Evolutionary conservation across 2,888 invertebrate genomes (phyloP).

Genomic region (Meta bourneti): DNA sequence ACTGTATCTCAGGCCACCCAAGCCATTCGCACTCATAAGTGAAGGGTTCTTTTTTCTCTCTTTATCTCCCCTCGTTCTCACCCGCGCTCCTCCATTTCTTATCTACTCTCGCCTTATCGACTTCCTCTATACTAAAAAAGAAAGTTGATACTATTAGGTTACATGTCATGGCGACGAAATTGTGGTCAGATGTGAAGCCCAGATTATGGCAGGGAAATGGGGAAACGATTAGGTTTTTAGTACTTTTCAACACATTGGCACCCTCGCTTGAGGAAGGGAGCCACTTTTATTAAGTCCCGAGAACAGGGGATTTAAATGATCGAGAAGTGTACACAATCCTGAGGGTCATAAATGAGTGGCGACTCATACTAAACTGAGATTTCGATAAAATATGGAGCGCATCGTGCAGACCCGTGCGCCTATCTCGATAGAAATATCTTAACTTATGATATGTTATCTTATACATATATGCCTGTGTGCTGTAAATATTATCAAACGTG

Average conservation of each 20-base stretch:
- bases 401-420: too few species aligned
- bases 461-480: too few species aligned
- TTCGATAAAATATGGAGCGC: too few species aligned
- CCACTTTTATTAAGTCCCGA: too few species aligned
- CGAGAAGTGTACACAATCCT: too few species aligned
- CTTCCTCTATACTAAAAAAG: slow-evolving; percentile 58
- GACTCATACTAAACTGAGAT: too few species aligned
- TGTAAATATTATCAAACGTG: too few species aligned
- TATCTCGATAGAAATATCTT: too few species aligned
- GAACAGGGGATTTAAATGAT: too few species aligned
- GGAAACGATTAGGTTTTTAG: slow-evolving; percentile 47
- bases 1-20: slow-evolving; percentile 37
- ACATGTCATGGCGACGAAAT: slow-evolving; percentile 60
- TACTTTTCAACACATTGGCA: neutral
- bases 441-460: too few species aligned
- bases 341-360: too few species aligned
- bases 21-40: slow-evolving; percentile 48
- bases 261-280: too few species aligned
- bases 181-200: slow-evolving; percentile 58
- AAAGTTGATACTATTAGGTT: slow-evolving; percentile 68
- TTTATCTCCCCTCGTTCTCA: slow-evolving; percentile 22
- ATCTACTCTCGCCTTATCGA: slow-evolving; percentile 68
- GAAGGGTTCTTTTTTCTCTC: slow-evolving; percentile 21
- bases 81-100: slow-evolving; percentile 45
- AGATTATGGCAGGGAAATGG: slow-evolving; percentile 16